Evolutionary conservation across 2,797 vertebrate species (phyloP).

Genomic region (Sebastes reedi): DNA sequence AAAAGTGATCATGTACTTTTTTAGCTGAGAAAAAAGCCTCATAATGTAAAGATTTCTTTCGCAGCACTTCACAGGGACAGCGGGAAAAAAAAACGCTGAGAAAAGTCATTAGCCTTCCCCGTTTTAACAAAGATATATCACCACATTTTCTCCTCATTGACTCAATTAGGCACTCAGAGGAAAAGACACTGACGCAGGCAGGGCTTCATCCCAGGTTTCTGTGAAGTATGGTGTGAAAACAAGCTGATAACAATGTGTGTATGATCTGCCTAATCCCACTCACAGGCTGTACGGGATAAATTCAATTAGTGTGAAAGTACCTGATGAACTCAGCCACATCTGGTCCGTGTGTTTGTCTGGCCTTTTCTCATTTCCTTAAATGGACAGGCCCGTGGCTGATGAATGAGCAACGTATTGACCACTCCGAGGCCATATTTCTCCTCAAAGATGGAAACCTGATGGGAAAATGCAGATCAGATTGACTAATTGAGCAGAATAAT

Average conservation of each 20-base stretch:
- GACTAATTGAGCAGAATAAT: constrained; percentile 96
- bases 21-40: not conserved
- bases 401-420: constrained; percentile 90
- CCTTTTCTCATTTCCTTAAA: constrained; percentile 94
- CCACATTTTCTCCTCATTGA: constrained; percentile 40
- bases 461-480: constrained; percentile 89
- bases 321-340: constrained; percentile 86
- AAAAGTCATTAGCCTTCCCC: constrained; percentile 17
- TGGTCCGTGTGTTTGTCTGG: constrained; percentile 88
- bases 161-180: constrained; percentile 44
- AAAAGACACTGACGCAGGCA: constrained; percentile 28
- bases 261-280: constrained; percentile 84
- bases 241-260: constrained; percentile 83
- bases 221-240: constrained; percentile 80
- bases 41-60: not conserved
- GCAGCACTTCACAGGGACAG: not conserved
- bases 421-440: constrained; percentile 87
- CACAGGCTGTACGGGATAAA: constrained; percentile 81
- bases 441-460: constrained; percentile 90
- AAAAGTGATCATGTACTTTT: not conserved
- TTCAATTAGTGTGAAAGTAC: constrained; percentile 90
- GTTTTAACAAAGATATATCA: constrained; percentile 26
- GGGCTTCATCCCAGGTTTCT: constrained; percentile 44
- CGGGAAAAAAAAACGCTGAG: not conserved
- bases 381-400: constrained; percentile 85